phyloP scores from a whole-genome alignment of 92 coral and sea anemone genomes.

The Plumapathes pennacea region DNA sequence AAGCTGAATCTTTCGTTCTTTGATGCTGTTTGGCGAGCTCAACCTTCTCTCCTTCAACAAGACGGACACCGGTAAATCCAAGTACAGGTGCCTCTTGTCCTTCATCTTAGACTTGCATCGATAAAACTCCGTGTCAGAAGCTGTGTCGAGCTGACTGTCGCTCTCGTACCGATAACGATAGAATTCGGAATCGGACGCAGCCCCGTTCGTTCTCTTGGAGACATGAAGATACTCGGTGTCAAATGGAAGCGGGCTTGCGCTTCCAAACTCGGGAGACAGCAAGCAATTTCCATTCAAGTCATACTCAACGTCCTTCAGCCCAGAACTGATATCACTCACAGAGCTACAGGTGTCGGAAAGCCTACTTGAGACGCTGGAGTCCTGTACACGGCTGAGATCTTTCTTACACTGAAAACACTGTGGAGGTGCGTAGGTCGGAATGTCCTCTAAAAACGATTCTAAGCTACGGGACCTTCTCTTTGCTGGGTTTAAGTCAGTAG shows the following conservation, averaged over 20 bases:
- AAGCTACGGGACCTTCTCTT: constrained; percentile 83
- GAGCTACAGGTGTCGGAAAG: constrained; percentile 82
- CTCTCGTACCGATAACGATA: constrained; percentile 66
- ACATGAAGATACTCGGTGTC: too few relatives aligned
- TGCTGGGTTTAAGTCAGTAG: constrained; percentile 19
- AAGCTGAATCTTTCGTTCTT: constrained; percentile 76
- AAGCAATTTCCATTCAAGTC: constrained; percentile 62
- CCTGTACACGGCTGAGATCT: constrained; percentile 63
- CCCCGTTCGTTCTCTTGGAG: too few relatives aligned
- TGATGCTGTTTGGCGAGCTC: constrained; percentile 64
- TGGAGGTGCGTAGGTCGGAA: constrained; percentile 56
- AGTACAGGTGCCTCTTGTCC: constrained; percentile 57
- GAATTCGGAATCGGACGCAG: constrained; percentile 76
- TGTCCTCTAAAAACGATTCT: constrained; percentile 65
- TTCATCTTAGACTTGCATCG: constrained; percentile 49
- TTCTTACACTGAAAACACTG: constrained; percentile 86
- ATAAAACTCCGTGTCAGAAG: constrained; percentile 78
- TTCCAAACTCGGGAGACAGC: constrained; percentile 1
- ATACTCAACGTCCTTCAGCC: constrained; percentile 60
- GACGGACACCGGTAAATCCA: constrained; percentile 76
- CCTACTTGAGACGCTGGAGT: constrained; percentile 68
- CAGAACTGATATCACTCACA: constrained; percentile 71
- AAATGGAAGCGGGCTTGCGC: constrained; percentile 35
- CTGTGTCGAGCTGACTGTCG: constrained; percentile 63
- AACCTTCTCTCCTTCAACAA: constrained; percentile 50